These are phyloP conservation scores for Acanthopleura granulata DNA, from an alignment of 2,888 invertebrate species.

Conservation along the genomic window DNA sequence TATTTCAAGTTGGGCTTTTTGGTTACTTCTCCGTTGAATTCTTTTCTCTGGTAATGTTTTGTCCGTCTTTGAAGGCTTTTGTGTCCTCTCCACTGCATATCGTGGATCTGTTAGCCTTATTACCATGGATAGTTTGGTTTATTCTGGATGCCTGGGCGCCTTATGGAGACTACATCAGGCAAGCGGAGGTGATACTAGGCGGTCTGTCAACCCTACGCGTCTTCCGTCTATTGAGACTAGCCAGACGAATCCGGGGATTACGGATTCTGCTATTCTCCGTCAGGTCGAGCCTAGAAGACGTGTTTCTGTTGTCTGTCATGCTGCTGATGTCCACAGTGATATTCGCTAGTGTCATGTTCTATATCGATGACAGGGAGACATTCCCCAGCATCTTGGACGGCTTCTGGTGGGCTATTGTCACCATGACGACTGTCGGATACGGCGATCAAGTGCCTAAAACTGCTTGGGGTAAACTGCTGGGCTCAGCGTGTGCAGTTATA, in stretches of 20 bases:
- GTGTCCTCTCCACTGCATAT: slow-evolving; percentile 28
- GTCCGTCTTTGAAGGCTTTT: slow-evolving; percentile 21
- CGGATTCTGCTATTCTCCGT: slow-evolving; percentile 25
- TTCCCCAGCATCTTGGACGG: slow-evolving; percentile 54
- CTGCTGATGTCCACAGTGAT: slow-evolving; percentile 24
- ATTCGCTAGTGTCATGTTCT: slow-evolving; percentile 25
- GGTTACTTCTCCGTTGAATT: slow-evolving; percentile 7
- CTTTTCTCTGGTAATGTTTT: not conserved
- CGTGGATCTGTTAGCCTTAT: slow-evolving; percentile 29
- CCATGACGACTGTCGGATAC: slow-evolving; percentile 64
- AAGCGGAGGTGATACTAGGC: not conserved
- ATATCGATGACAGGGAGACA: slow-evolving; percentile 30
- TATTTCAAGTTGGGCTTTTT: not conserved
- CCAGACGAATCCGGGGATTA: slow-evolving; percentile 24
- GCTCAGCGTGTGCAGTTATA: slow-evolving; percentile 46
- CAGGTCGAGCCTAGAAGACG: slow-evolving; percentile 24
- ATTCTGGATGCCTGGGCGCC: slow-evolving; percentile 7
- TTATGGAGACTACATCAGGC: not conserved
- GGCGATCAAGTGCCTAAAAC: slow-evolving; percentile 53
- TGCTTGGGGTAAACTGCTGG: slow-evolving; percentile 44
- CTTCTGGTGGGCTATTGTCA: slow-evolving; percentile 60
- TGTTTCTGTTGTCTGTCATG: slow-evolving; percentile 23
- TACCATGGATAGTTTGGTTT: slow-evolving; percentile 29
- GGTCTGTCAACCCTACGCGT: slow-evolving; percentile 17
- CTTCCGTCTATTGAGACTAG: slow-evolving; percentile 24